Base-by-base conservation (phyloP, 2,797 vertebrate species). In the Takifugu ocellatus region DNA sequence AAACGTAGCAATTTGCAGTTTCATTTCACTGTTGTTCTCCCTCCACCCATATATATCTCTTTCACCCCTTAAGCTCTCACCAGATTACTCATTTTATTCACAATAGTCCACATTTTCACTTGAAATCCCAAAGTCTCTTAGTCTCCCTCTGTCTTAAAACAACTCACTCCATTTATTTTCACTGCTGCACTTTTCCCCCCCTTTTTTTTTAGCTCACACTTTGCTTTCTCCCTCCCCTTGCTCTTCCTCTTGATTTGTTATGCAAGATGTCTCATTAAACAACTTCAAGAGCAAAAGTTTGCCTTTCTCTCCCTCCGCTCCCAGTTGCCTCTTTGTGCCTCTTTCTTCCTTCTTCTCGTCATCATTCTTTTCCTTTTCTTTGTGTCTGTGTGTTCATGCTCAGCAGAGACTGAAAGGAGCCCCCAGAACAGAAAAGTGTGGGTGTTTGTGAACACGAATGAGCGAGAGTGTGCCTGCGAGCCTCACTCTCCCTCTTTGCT, bases 1-100 rank as follows among this genome's bases (percentile, higher is more conserved):
- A 92, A 85, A 92, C 87, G 86, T 79, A 86, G 88, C 85, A 90
- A 92, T 93, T 94, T 92, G 86, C 87, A 91, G 93, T 93, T 93
- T 92, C 74, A 91, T 93, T 91, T 92, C 82, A 88, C 85, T 90
- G 84, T 89, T 91, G 86, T 90, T 24, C 9, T 90, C 90, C 64
- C 59, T 61, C 66, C 59, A 60, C 78, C 77, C 71, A 82, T 80
- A 78, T 81, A 70, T 71, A 74, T 77, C 59, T 44, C 58, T 75
- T 83, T 82, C 56, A 62, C 68, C 63, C 70, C 79, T 69, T 54
- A 51, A 79, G 69, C 70, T 67, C 76, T 78, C 74, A 66, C 77
- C 76, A 68, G 61, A 75, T 65, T 51, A 58, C 56, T 59, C 49
- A 54, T 57, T 68, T 56, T 49, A 70, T 56, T 52, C 46, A 53